phyloP scores from a whole-genome alignment of 92 coral and sea anemone species.

The Palythoa grandiflora region DNA sequence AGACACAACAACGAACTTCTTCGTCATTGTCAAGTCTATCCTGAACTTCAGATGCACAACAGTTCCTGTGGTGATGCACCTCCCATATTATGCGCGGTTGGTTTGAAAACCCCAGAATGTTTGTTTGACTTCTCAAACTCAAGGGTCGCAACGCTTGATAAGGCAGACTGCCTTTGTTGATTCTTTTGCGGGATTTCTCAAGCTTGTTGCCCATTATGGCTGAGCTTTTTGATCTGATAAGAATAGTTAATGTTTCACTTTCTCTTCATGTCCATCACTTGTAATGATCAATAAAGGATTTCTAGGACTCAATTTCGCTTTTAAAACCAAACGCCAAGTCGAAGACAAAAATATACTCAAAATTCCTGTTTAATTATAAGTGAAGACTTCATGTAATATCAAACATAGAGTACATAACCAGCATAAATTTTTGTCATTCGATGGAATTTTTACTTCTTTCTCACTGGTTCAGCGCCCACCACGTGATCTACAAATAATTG shows the following conservation, averaged over 20 bases:
- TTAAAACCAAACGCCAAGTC: neutral
- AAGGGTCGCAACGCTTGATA: slow-evolving; percentile 77
- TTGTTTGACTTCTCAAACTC: slow-evolving; percentile 66
- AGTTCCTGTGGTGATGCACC: slow-evolving; percentile 62
- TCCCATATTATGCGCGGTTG: slow-evolving; percentile 77
- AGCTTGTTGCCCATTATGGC: slow-evolving; percentile 79
- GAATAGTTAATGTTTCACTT: neutral
- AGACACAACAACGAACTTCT: slow-evolving; percentile 84
- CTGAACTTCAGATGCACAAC: slow-evolving; percentile 49
- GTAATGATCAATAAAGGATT: neutral
- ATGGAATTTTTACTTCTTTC: no score
- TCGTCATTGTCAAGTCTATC: slow-evolving; percentile 49
- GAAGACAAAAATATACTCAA: neutral
- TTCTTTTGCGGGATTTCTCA: slow-evolving; percentile 74
- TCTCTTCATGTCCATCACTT: neutral
- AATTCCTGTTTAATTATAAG: neutral
- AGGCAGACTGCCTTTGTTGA: slow-evolving; percentile 70
- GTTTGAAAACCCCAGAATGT: slow-evolving; percentile 65
- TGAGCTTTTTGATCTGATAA: neutral
- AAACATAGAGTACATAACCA: neutral
- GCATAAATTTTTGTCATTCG: no score
- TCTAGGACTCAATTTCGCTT: neutral
- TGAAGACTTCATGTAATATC: neutral
- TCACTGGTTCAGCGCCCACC: no score
- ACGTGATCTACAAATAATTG: no score